Evolutionary conservation across 2,113 vertebrate species (phyloP).

Genomic region (Grantiella picta): DNA sequence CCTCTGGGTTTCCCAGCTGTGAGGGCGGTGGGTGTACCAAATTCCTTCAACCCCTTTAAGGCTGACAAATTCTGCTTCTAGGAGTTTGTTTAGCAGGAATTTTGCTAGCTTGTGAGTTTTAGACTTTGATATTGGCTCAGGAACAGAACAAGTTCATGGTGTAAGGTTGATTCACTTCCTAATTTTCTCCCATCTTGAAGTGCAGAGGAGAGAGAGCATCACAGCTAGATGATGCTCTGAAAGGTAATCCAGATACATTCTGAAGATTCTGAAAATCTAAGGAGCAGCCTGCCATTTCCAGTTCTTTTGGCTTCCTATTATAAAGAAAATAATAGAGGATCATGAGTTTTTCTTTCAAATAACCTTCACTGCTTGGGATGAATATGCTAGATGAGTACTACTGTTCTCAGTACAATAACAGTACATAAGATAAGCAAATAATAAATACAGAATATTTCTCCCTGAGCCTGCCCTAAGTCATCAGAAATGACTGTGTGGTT

Average conservation of each 20-base stretch:
- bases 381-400: not conserved
- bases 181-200: not conserved
- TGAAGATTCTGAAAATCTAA: not conserved
- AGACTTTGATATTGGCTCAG: not conserved
- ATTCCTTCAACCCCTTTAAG: not conserved
- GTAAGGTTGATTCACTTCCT: not conserved
- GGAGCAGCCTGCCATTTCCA: not conserved
- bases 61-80: not conserved
- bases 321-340: not conserved
- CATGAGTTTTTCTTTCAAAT: not conserved
- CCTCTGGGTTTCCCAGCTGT: not conserved
- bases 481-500: not conserved
- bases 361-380: not conserved
- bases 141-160: not conserved
- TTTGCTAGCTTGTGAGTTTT: not conserved
- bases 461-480: not conserved
- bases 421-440: not conserved
- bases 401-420: not conserved
- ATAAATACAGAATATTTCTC: not conserved
- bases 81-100: not conserved
- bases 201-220: not conserved
- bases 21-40: rapidly evolving
- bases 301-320: not conserved
- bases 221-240: not conserved
- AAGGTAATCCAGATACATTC: not conserved